Evolutionary conservation across 2,888 invertebrate genomes (phyloP).

Genomic region (Auanema sp.): DNA sequence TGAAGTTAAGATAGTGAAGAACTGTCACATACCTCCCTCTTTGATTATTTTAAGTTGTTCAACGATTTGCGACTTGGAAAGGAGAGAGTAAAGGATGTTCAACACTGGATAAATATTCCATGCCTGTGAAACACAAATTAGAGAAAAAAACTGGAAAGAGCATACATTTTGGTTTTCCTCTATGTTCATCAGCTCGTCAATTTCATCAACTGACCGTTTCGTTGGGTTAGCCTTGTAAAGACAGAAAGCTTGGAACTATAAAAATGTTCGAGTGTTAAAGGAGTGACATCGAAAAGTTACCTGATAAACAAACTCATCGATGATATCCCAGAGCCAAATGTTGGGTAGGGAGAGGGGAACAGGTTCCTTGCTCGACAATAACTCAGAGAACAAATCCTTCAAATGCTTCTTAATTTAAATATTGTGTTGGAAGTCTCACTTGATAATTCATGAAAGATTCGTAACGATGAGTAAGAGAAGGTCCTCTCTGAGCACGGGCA

Average conservation of each 20-base stretch:
- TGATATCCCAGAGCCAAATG: slow-evolving; percentile 98
- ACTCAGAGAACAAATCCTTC: slow-evolving; percentile 88
- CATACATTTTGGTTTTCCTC: slow-evolving; percentile 76
- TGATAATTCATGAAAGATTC: slow-evolving; percentile 97
- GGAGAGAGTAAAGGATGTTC: slow-evolving; percentile 93
- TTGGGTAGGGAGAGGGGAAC: slow-evolving; percentile 76
- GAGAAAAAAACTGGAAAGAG: not conserved
- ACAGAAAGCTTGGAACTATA: slow-evolving; percentile 71
- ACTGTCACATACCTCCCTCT: slow-evolving; percentile 65
- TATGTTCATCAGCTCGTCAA: slow-evolving; percentile 71
- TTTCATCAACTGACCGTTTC: slow-evolving; percentile 80
- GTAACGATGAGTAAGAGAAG: slow-evolving; percentile 86
- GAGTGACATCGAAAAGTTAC: slow-evolving; percentile 46
- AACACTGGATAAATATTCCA: slow-evolving; percentile 98
- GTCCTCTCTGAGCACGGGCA: slow-evolving; percentile 77
- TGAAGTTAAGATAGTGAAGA: not conserved
- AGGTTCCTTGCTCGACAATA: slow-evolving; percentile 71
- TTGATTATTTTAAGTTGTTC: slow-evolving; percentile 84
- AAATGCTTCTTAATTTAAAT: slow-evolving; percentile 2
- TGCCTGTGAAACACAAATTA: slow-evolving; percentile 37
- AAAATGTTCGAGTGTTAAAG: slow-evolving; percentile 10
- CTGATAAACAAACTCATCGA: slow-evolving; percentile 99
- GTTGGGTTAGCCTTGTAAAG: slow-evolving; percentile 80
- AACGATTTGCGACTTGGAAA: slow-evolving; percentile 97
- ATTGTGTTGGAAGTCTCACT: slow-evolving; percentile 2